phyloP scores from a whole-genome alignment of 2,113 vertebrate genomes.

The Argyrosomus japonicus region DNA sequence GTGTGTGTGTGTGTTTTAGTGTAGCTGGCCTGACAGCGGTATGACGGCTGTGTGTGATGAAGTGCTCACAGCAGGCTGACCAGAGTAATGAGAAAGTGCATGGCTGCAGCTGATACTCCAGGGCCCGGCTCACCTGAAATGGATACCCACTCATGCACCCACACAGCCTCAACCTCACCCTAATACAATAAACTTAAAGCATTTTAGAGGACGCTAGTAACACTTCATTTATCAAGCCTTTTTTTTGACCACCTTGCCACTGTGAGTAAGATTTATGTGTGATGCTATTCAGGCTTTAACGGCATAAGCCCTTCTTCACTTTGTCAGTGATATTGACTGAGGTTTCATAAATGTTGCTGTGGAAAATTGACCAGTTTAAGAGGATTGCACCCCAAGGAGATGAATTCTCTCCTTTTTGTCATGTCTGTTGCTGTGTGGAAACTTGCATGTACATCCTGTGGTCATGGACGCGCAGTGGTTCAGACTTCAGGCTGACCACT shows the following conservation, averaged over 20 bases:
- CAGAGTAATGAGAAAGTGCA: constrained; percentile 73
- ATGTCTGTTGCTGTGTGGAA: constrained; percentile 6
- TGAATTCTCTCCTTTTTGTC: constrained; percentile 24
- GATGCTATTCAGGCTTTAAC: constrained; percentile 42
- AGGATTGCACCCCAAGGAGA: constrained; percentile 45
- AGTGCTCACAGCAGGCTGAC: constrained; percentile 70
- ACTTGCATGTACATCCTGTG: constrained; percentile 34
- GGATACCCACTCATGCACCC: constrained; percentile 38
- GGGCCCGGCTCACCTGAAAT: constrained; percentile 58
- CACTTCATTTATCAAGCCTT: constrained; percentile 66
- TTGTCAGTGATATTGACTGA: constrained; percentile 57
- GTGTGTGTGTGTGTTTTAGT: constrained; percentile 30
- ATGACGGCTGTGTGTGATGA: constrained; percentile 67
- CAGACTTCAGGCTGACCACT: constrained; percentile 38
- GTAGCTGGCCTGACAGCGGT: constrained; percentile 58
- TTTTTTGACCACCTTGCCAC: constrained; percentile 48
- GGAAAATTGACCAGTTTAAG: constrained; percentile 55
- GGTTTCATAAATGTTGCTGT: constrained; percentile 54
- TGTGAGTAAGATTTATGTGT: constrained; percentile 52
- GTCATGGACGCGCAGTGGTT: background rate
- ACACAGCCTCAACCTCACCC: constrained; percentile 39
- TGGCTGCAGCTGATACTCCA: constrained; percentile 62
- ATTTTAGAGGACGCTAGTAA: constrained; percentile 57
- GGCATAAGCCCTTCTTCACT: constrained; percentile 25
- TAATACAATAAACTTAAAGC: constrained; percentile 60